Percentiles rank a stretch among this genome's conserved stretches.
phyloP scores from a whole-genome alignment of 2,113 vertebrate species.

The Scolopax mira region DNA sequence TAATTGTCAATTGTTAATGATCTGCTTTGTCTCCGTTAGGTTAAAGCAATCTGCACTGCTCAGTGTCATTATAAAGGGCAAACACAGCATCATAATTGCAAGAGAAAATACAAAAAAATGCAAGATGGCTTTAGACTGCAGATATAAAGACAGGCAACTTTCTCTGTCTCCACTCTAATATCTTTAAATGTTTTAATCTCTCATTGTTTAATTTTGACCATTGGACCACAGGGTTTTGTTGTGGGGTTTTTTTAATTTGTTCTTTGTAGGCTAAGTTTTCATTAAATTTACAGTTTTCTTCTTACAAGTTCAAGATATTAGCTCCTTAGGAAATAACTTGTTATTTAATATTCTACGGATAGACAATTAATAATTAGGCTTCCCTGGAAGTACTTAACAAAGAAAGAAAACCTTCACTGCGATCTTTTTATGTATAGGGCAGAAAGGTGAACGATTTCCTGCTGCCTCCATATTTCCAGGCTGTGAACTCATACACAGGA shows the following conservation, averaged over 20 bases:
- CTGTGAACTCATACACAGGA: background rate
- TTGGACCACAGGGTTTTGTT: background rate
- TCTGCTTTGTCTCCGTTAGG: background rate
- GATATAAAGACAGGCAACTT: background rate
- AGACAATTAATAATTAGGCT: background rate
- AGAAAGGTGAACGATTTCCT: background rate
- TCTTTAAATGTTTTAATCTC: background rate
- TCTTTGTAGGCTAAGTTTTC: background rate
- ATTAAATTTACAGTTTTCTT: background rate
- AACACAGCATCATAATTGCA: background rate
- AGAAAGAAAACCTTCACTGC: background rate
- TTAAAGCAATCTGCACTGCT: constrained; percentile 18
- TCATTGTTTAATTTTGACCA: background rate
- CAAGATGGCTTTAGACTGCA: background rate
- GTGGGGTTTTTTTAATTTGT: background rate
- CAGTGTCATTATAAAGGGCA: constrained; percentile 11
- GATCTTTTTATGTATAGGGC: background rate
- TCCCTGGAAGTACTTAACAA: background rate
- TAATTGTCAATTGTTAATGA: constrained; percentile 50
- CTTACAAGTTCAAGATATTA: background rate
- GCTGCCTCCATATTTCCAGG: background rate
- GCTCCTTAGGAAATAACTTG: background rate
- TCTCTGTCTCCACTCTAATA: background rate
- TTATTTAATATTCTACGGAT: background rate
- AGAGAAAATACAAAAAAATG: background rate